These are phyloP conservation scores for Saccostrea cuccullata DNA, from an alignment of 1,140 invertebrate genomes.

Conservation along the genomic window DNA sequence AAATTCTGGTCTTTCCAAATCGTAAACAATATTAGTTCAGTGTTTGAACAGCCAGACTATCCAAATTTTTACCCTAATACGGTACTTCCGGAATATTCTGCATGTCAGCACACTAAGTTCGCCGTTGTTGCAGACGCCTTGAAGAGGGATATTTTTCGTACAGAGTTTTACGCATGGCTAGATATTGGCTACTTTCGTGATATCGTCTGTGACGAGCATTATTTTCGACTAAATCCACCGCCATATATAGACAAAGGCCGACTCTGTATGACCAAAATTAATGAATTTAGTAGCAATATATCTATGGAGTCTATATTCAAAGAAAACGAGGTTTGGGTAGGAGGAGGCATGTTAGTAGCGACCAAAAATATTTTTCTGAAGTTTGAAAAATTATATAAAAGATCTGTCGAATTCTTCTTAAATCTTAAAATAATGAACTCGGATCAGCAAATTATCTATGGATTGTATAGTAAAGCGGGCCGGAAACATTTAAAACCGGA, in stretches of 20 bases:
- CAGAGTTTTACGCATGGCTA: slow-evolving; percentile 66
- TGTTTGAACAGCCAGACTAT: slow-evolving; percentile 58
- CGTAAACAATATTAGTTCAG: slow-evolving; percentile 53
- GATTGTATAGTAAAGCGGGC: slow-evolving; percentile 62
- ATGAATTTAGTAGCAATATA: not conserved
- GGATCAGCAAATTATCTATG: slow-evolving; percentile 71
- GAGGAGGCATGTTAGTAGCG: slow-evolving; percentile 60
- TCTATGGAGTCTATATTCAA: slow-evolving; percentile 56
- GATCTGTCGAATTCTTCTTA: slow-evolving; percentile 63
- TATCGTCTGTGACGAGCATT: not conserved
- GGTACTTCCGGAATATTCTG: slow-evolving; percentile 61
- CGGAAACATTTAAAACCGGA: slow-evolving; percentile 56
- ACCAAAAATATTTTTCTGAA: slow-evolving; percentile 51
- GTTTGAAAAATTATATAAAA: slow-evolving; percentile 65
- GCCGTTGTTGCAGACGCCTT: slow-evolving; percentile 56
- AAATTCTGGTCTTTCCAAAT: slow-evolving; percentile 63
- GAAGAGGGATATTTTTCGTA: slow-evolving; percentile 55
- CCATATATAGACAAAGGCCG: slow-evolving; percentile 55
- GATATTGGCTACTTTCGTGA: slow-evolving; percentile 68
- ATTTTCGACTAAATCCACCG: slow-evolving; percentile 60
- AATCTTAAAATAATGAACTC: slow-evolving; percentile 65
- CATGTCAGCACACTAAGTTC: slow-evolving; percentile 65
- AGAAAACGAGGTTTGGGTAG: slow-evolving; percentile 57
- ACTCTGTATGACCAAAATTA: slow-evolving; percentile 58
- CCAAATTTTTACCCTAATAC: slow-evolving; percentile 64